Base-by-base conservation (phyloP, 1,140 invertebrate genomes). In the Drosophila pseudoobscura region DNA sequence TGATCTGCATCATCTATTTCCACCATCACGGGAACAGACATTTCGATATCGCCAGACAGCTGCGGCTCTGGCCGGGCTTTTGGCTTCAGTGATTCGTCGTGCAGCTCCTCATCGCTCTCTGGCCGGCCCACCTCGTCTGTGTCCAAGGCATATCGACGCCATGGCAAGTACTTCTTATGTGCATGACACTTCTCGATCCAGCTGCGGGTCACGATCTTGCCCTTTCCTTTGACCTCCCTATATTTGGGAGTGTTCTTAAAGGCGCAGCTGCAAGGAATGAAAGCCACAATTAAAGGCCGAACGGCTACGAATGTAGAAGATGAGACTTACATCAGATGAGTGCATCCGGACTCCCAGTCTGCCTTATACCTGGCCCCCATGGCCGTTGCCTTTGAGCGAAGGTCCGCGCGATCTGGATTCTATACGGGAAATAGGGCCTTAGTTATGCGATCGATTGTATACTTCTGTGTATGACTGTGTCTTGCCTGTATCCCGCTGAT, bases 181-280 rank as follows among this genome's bases (percentile, higher is more conserved):
- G 89, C 91, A 88, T 94, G 92, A 83, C 95, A 96, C 54, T 95
- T 94, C 59, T 94, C 92, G 53, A 98, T 93, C 97, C 97, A 98
- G 24, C 95, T 92, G 75, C 95, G 95, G 15, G 91, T 95, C 1
- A 97, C 95, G 79, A 97, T 96, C 91, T 93, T 94, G 17, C 94
- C 95, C 78, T 93, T 93, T 2, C 94, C 94, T 80, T 93, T 92
- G 0, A 97, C 96, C 92, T 96, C 93, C 55, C 94, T 93, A 88
- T 95, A 96, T 91, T 98, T 98, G 11, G 97, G 97, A 24, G 97
- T 98, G 89, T 97, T 97, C 3, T 93, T 90, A 93, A 97, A 97
- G 15, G 97, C 97, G 93, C 97, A 98, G 50, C 96, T 97, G 78
- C 3, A 64, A 29, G 1, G 74, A 85, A 68, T 9, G 20, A 6